These are phyloP conservation scores for Vanessa cardui DNA, from an alignment of 2,888 invertebrate genomes.

Conservation along the genomic window DNA sequence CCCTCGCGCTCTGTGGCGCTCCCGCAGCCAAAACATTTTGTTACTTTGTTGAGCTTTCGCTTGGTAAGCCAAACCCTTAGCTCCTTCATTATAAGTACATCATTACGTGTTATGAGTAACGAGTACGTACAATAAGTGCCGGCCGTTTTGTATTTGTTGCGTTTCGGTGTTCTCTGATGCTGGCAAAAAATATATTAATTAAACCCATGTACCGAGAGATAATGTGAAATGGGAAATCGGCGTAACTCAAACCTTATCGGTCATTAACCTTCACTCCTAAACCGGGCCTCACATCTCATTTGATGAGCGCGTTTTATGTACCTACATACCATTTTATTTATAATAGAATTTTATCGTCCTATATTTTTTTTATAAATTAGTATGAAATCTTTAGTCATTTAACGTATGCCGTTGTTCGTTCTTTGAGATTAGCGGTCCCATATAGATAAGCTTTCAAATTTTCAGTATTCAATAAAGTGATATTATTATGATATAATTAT, in stretches of 20 bases:
- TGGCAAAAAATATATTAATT: neutral
- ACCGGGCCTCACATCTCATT: slow-evolving; percentile 70
- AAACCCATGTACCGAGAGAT: slow-evolving; percentile 15
- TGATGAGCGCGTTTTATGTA: slow-evolving; percentile 13
- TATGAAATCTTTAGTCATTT: neutral
- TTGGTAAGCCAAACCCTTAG: neutral
- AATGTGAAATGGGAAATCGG: slow-evolving; percentile 57
- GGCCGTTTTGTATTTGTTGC: neutral
- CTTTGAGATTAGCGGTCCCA: slow-evolving; percentile 19
- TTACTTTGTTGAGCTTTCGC: slow-evolving; percentile 11
- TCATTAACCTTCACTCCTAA: slow-evolving; percentile 81
- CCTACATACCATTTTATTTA: neutral
- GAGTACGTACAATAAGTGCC: neutral
- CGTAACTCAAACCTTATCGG: slow-evolving; percentile 77
- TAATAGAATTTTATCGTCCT: neutral
- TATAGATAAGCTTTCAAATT: slow-evolving; percentile 22
- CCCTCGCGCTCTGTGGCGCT: slow-evolving; percentile 30
- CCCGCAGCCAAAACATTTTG: slow-evolving; percentile 27
- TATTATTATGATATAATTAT: slow-evolving; percentile 32
- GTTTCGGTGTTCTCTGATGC: neutral
- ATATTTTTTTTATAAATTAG: slow-evolving; percentile 5
- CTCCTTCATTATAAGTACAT: neutral
- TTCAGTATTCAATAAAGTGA: slow-evolving; percentile 18
- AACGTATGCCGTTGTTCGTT: neutral
- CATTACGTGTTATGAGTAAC: neutral